Evolutionary conservation across 2,888 invertebrate genomes (phyloP).

Genomic region (Rapana venosa): DNA sequence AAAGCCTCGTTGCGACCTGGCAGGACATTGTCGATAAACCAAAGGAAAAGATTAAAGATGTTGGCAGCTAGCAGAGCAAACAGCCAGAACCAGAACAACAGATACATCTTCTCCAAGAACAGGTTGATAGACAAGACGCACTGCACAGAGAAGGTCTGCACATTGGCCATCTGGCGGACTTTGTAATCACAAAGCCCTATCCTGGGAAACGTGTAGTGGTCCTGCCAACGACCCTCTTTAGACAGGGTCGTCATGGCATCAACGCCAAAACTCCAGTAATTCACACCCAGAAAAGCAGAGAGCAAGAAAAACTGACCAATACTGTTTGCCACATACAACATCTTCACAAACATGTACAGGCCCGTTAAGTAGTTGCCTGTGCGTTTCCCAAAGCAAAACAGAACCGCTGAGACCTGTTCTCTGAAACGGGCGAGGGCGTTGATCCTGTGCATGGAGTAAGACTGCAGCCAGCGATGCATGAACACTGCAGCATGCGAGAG

Average conservation of each 20-base stretch:
- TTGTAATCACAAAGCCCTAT: constrained; percentile 72
- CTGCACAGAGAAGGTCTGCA: constrained; percentile 69
- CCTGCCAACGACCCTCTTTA: constrained; percentile 49
- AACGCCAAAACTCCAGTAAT: constrained; percentile 49
- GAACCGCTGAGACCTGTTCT: constrained; percentile 44
- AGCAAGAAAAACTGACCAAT: constrained; percentile 53
- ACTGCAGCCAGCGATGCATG: constrained; percentile 53
- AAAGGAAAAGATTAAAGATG: constrained; percentile 50
- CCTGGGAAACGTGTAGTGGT: constrained; percentile 55
- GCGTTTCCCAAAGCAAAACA: constrained; percentile 50
- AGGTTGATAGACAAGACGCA: constrained; percentile 73
- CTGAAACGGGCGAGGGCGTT: constrained; percentile 39
- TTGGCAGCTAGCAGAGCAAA: constrained; percentile 58
- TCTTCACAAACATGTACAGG: constrained; percentile 49
- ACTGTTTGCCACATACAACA: constrained; percentile 48
- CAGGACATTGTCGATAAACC: constrained; percentile 47
- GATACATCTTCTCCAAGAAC: constrained; percentile 74
- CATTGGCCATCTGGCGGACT: constrained; percentile 69
- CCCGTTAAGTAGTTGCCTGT: constrained; percentile 50
- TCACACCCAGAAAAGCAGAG: constrained; percentile 46
- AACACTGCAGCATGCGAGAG: constrained; percentile 50
- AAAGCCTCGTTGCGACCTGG: constrained; percentile 56
- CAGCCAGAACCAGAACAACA: constrained; percentile 73
- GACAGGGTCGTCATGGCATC: constrained; percentile 33
- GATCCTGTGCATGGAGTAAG: constrained; percentile 50